These are phyloP conservation scores for Lethocerus indicus DNA, from an alignment of 1,140 invertebrate genomes.

Conservation along the genomic window DNA sequence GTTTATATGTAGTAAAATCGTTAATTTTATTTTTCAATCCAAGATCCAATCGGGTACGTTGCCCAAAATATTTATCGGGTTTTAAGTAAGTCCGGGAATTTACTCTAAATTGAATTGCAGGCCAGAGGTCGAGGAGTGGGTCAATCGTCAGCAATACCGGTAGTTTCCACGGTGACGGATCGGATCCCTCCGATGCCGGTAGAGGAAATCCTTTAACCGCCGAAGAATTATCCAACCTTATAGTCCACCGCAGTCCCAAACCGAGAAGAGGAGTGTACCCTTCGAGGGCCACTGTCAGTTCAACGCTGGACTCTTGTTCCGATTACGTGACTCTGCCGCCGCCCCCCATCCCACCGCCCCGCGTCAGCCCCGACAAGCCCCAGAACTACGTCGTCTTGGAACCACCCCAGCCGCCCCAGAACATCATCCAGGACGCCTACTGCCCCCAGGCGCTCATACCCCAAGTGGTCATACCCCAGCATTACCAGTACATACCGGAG, in stretches of 20 bases:
- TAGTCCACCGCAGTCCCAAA: slow-evolving; percentile 40
- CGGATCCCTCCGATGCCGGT: slow-evolving; percentile 54
- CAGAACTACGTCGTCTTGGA: slow-evolving; percentile 20
- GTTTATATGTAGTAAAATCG: not conserved
- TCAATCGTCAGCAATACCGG: slow-evolving; percentile 53
- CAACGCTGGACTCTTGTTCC: slow-evolving; percentile 68
- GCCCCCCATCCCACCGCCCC: slow-evolving; percentile 34
- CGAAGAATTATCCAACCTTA: slow-evolving; percentile 61
- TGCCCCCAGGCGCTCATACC: slow-evolving; percentile 12
- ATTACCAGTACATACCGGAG: slow-evolving; percentile 4
- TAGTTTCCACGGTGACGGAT: slow-evolving; percentile 70
- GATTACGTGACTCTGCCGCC: slow-evolving; percentile 72
- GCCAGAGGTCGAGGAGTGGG: slow-evolving; percentile 38
- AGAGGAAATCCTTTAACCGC: slow-evolving; percentile 56
- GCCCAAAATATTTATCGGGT: too few species aligned
- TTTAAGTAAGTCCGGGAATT: too few species aligned
- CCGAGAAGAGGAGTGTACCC: slow-evolving; percentile 41
- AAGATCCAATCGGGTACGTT: too few species aligned
- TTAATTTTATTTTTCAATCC: slow-evolving; percentile 8
- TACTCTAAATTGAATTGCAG: too few species aligned
- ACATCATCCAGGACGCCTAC: not conserved
- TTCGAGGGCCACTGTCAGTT: slow-evolving; percentile 57
- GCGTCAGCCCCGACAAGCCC: slow-evolving; percentile 44
- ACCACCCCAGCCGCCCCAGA: slow-evolving; percentile 8
- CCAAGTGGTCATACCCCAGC: slow-evolving; percentile 1